These are phyloP conservation scores for Drosophila kanekoi DNA, from an alignment of 2,888 invertebrate species.

Conservation along the genomic window DNA sequence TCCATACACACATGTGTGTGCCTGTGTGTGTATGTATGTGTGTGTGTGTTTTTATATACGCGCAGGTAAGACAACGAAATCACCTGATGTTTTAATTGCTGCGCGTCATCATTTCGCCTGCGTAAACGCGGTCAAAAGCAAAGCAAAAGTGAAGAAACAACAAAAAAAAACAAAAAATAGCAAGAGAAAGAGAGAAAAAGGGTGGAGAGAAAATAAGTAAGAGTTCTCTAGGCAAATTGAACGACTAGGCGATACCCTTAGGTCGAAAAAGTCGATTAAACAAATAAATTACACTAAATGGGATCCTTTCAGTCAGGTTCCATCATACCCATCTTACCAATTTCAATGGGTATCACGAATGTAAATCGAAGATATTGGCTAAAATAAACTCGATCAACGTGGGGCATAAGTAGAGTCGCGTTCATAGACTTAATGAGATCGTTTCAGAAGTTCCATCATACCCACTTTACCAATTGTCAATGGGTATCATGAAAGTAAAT, in stretches of 20 bases:
- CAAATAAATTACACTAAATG: too few relatives aligned
- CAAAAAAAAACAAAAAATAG: neutral
- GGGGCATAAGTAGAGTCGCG: too few relatives aligned
- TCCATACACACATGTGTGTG: constrained; percentile 3
- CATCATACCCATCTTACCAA: too few relatives aligned
- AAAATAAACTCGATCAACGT: too few relatives aligned
- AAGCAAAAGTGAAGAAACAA: constrained; percentile 11
- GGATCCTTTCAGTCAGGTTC: too few relatives aligned
- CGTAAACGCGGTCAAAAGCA: constrained; percentile 47
- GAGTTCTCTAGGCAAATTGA: too few relatives aligned
- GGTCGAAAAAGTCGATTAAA: too few relatives aligned
- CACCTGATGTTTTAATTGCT: constrained; percentile 80
- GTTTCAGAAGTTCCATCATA: too few relatives aligned
- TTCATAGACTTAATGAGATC: too few relatives aligned
- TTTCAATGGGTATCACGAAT: constrained; percentile 6
- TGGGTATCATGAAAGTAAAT: constrained; percentile 42
- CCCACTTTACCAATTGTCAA: too few relatives aligned
- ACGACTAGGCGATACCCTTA: too few relatives aligned
- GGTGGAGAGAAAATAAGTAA: constrained; percentile 18
- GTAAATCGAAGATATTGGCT: constrained; percentile 31
- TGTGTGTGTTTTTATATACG: constrained; percentile 28
- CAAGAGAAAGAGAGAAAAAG: constrained; percentile 2
- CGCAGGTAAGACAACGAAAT: constrained; percentile 65
- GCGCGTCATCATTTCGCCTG: constrained; percentile 71
- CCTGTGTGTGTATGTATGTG: neutral